Evolutionary conservation across 2,797 vertebrate species (phyloP), one percentile per base, ranked within the genome.

Genomic region (Sebastes steindachneri): DNA sequence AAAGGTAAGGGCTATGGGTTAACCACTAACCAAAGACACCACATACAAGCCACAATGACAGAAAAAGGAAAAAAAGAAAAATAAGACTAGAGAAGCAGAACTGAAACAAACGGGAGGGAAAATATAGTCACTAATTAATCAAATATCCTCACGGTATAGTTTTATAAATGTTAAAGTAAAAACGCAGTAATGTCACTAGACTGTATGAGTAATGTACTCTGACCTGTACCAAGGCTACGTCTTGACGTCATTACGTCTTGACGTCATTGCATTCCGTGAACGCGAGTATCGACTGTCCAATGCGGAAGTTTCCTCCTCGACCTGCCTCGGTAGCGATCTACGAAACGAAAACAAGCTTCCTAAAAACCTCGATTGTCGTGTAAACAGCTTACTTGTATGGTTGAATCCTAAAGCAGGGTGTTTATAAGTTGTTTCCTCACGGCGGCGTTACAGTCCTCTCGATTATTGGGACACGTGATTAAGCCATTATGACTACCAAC

Each of bases 401-500:
- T 3, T 33, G 1, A 12, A 41, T 59, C 64, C 3, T 2, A n/a
- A 45, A 71, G 5, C 29, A 60, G 14, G 5, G 14, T 29, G 28
- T 78, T 33, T 29, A 21, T 48, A 70, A 45, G 51, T 29, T 37
- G 64, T 75, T 84, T 66, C 37, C 9, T 28, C 41, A 54, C 67
- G 67, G 77, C 12, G 19, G 55, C n/a, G 57, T 87, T 15, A 29
- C 17, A 54, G 68, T 89, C 26, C 48, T 81, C 79, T 87, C 55
- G 51, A 70, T 62, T 73, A 57, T 9, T 53, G 86, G 77, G 77
- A 81, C 69, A 29, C 79, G 73, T 75, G 80, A 89, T 82, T 17
- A 92, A 85, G 95, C 93, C 93, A 73, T 88, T 92, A 97, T 97
- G 96, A 95, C 95, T 93, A 89, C 95, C 92, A 96, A 94, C 92